Evolutionary conservation across 92 coral and sea anemone genomes (phyloP).

Genomic region (Phymanthus crucifer): DNA sequence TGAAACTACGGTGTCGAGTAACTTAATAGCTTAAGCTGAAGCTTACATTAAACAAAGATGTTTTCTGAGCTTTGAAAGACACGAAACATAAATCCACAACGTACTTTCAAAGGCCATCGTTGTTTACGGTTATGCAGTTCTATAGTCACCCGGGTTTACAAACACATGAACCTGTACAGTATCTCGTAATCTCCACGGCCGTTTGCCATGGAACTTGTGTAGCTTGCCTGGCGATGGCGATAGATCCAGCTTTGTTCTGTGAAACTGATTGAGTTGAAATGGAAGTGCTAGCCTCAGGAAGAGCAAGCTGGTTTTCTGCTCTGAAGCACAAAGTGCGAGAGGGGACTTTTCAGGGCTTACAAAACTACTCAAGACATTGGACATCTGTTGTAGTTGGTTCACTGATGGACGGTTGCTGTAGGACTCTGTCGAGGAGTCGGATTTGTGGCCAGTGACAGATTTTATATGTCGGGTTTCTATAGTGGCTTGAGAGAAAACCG

Average conservation of each 20-base stretch:
- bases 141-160: no score
- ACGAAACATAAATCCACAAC: no score
- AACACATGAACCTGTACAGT: no score
- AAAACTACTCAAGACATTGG: slow-evolving; percentile 5
- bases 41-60: no score
- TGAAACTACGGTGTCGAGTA: no score
- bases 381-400: slow-evolving; percentile 44
- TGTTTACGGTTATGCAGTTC: no score
- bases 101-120: no score
- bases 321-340: background rate
- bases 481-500: slow-evolving; percentile 29
- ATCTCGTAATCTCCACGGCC: no score
- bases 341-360: slow-evolving; percentile 7
- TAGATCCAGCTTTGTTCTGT: background rate
- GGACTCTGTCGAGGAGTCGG: slow-evolving; percentile 40
- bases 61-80: no score
- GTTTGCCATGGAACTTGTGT: no score
- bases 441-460: slow-evolving; percentile 50
- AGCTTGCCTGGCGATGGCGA: background rate
- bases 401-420: slow-evolving; percentile 50
- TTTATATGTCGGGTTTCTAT: slow-evolving; percentile 33
- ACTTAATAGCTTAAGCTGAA: no score
- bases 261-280: background rate
- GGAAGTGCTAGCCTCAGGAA: background rate
- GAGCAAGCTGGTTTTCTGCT: background rate